Percentiles rank a stretch among this genome's conserved stretches.
These are phyloP conservation scores for Spicauda simplicius DNA, from an alignment of 2,888 invertebrate genomes.

Conservation along the genomic window DNA sequence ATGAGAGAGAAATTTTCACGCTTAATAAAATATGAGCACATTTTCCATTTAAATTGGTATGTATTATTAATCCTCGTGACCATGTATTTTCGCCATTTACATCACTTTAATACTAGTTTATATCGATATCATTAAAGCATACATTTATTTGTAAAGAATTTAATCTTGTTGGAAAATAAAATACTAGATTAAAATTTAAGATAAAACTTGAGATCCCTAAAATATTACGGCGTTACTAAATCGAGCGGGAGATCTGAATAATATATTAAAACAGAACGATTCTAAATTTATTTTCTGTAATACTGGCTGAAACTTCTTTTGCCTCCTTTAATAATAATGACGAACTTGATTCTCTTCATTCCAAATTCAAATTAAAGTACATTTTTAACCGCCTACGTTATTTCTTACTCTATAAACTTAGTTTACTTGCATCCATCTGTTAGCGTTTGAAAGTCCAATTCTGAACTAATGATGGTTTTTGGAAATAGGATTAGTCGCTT, in stretches of 20 bases:
- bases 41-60: too few relatives aligned
- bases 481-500: too few relatives aligned
- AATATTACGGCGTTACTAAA: background rate
- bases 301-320: background rate
- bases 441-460: too few relatives aligned
- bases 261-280: background rate
- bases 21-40: background rate
- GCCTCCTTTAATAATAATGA: slow-evolving; percentile 9
- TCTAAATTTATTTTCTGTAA: background rate
- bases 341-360: background rate
- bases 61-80: too few relatives aligned
- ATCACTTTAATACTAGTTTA: too few relatives aligned
- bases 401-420: background rate
- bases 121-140: too few relatives aligned
- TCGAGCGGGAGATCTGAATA: background rate
- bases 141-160: too few relatives aligned
- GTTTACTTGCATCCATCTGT: too few relatives aligned
- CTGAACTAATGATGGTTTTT: too few relatives aligned
- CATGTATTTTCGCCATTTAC: too few relatives aligned
- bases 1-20: background rate
- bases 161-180: background rate
- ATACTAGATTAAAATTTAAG: background rate
- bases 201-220: background rate
- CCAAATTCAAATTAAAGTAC: background rate
- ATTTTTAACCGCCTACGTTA: background rate